Percentiles rank a stretch among this genome's conserved stretches.
Evolutionary conservation across 2,113 vertebrate genomes (phyloP).

Genomic region (Polypterus bichir): DNA sequence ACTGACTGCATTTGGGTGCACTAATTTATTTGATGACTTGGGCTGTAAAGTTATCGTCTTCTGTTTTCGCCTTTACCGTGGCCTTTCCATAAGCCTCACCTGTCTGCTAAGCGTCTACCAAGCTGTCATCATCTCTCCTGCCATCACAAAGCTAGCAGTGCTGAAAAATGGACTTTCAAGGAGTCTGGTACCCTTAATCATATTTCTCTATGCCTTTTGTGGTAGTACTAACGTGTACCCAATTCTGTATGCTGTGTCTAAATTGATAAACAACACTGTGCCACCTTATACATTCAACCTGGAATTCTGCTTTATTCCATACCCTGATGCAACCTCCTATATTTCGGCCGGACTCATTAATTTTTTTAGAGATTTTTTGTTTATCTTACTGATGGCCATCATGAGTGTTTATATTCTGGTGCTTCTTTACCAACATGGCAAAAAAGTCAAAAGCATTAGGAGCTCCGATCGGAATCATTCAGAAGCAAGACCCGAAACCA

Average conservation of each 20-base stretch:
- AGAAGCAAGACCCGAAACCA: conserved; percentile 1
- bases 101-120: conserved; percentile 14
- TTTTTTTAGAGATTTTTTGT: conserved; percentile 13
- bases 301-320: conserved; percentile 13
- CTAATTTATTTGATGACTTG: conserved; percentile 14
- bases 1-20: conserved; percentile 9
- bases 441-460: not conserved
- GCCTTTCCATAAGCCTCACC: conserved; percentile 14
- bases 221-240: conserved; percentile 4
- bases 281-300: conserved; percentile 11
- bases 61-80: conserved; percentile 8
- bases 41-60: conserved; percentile 14
- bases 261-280: conserved; percentile 8
- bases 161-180: conserved; percentile 9
- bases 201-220: conserved; percentile 6
- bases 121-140: conserved; percentile 10
- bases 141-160: conserved; percentile 1
- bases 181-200: conserved; percentile 6
- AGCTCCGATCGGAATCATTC: conserved; percentile 8
- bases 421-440: conserved; percentile 14
- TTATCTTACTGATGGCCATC: conserved; percentile 10
- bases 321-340: conserved; percentile 6
- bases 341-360: conserved; percentile 11
- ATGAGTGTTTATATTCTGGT: conserved; percentile 15
- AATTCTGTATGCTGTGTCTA: conserved; percentile 8